A percentile compares a stretch with the other conserved stretches of the same genome.
These are phyloP conservation scores for Musca vetustissima DNA, from an alignment of 1,140 invertebrate species.

Conservation along the genomic window DNA sequence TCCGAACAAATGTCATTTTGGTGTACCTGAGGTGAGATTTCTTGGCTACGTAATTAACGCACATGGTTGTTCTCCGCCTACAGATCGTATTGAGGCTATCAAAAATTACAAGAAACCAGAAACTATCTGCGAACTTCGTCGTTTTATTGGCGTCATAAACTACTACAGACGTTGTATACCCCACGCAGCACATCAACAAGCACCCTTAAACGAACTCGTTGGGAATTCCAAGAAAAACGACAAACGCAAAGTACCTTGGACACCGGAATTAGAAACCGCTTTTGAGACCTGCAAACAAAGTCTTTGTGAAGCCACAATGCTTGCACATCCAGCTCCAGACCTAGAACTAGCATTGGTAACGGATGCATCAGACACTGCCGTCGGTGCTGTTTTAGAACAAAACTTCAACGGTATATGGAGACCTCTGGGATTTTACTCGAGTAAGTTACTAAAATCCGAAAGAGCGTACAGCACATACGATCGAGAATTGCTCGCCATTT, in stretches of 20 bases:
- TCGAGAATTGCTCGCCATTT: constrained; percentile 49
- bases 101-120: constrained; percentile 7
- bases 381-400: constrained; percentile 54
- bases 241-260: not conserved
- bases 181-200: not conserved
- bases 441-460: constrained; percentile 42
- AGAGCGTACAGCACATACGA: no score
- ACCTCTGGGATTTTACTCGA: constrained; percentile 53
- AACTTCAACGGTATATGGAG: constrained; percentile 31
- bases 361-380: constrained; percentile 51
- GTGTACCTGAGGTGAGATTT: constrained; percentile 32
- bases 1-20: constrained; percentile 43
- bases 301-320: constrained; percentile 3
- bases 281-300: not conserved
- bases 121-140: constrained; percentile 14
- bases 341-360: not conserved
- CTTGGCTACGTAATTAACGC: constrained; percentile 3
- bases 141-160: constrained; percentile 9
- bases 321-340: constrained; percentile 8
- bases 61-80: not conserved
- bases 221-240: constrained; percentile 11
- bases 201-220: constrained; percentile 7
- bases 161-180: constrained; percentile 10
- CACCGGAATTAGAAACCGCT: not conserved
- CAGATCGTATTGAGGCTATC: not conserved